Percentiles rank a stretch among this genome's conserved stretches.
Evolutionary conservation across 1,140 invertebrate genomes (phyloP).

Genomic region (Acromyrmex charruanus): DNA sequence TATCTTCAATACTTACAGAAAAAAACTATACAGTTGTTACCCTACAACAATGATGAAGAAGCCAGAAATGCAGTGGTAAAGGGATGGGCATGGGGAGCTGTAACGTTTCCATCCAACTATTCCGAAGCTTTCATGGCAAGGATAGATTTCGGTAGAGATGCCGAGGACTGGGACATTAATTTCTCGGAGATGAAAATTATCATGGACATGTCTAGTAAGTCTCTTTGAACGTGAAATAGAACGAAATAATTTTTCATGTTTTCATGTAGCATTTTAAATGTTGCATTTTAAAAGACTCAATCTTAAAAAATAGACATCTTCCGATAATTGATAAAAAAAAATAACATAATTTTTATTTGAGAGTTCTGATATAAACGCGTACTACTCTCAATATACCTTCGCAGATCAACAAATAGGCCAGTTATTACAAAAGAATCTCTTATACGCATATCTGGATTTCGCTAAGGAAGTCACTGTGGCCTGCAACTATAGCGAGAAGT

Average conservation of each 20-base stretch:
- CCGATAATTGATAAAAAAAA: background rate
- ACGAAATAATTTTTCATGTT: background rate
- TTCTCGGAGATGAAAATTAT: slow-evolving; percentile 92
- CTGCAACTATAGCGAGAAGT: slow-evolving; percentile 91
- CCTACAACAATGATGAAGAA: slow-evolving; percentile 85
- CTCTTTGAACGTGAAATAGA: background rate
- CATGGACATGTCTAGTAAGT: slow-evolving; percentile 96
- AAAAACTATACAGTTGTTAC: slow-evolving; percentile 87
- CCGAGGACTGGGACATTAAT: slow-evolving; percentile 90
- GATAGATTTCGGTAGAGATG: slow-evolving; percentile 90
- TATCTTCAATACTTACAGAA: slow-evolving; percentile 91
- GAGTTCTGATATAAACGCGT: background rate
- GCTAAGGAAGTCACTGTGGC: slow-evolving; percentile 88
- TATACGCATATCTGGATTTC: slow-evolving; percentile 92
- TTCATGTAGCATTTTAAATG: background rate
- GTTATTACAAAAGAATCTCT: slow-evolving; percentile 91
- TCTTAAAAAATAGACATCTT: background rate
- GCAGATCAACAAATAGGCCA: slow-evolving; percentile 96
- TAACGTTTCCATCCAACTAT: slow-evolving; percentile 95
- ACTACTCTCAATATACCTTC: background rate
- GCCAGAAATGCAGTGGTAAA: slow-evolving; percentile 89
- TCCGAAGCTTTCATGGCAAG: slow-evolving; percentile 91
- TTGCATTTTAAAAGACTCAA: background rate
- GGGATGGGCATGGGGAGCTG: slow-evolving; percentile 93
- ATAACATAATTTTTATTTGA: slow-evolving; percentile 6